These are phyloP conservation scores for Gandaritis pyraliata DNA, from an alignment of 2,888 invertebrate species.

Conservation along the genomic window DNA sequence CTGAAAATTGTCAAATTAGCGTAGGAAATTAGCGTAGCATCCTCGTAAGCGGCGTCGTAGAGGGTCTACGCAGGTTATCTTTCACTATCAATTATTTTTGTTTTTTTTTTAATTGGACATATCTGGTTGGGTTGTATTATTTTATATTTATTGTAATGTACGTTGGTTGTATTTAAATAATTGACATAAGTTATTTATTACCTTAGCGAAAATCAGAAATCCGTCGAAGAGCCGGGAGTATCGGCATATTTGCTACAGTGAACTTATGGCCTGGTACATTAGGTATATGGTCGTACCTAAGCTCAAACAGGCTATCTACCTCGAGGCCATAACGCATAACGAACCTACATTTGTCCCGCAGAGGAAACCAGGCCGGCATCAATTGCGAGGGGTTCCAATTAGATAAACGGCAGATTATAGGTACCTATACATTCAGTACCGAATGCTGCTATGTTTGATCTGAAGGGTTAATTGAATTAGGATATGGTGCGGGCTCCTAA, in stretches of 20 bases:
- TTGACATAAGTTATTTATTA: too few relatives aligned
- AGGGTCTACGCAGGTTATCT: conserved; percentile 22
- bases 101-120: too few relatives aligned
- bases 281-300: neutral
- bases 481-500: conserved; percentile 41
- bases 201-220: too few relatives aligned
- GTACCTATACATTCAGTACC: conserved; percentile 41
- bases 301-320: neutral
- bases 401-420: conserved; percentile 44
- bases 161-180: too few relatives aligned
- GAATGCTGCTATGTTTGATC: conserved; percentile 42
- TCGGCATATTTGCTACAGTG: too few relatives aligned
- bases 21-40: neutral
- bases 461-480: conserved; percentile 43
- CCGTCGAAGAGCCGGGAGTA: too few relatives aligned
- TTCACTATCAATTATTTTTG: too few relatives aligned
- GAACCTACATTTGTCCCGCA: conserved; percentile 26
- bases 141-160: too few relatives aligned
- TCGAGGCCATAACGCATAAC: conserved; percentile 10
- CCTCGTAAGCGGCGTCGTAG: conserved; percentile 20
- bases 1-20: too few relatives aligned
- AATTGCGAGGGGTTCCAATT: conserved; percentile 43
- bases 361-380: conserved; percentile 40
- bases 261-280: neutral
- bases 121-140: too few relatives aligned